phyloP scores from a whole-genome alignment of 2,888 invertebrate species.

The Xylota segnis region DNA sequence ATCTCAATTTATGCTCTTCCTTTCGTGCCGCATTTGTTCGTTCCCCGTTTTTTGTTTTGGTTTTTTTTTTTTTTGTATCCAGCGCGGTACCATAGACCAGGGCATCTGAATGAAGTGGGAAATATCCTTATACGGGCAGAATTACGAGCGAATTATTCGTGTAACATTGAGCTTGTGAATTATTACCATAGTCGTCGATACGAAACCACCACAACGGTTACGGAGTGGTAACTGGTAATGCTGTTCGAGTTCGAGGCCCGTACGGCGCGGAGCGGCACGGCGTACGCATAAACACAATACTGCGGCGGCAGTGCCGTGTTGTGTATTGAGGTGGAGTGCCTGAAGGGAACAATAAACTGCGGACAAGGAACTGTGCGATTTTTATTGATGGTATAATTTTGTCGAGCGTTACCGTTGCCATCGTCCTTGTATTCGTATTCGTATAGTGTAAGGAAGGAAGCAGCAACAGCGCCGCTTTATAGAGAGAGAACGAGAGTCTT shows the following conservation, averaged over 20 bases:
- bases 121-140: constrained; percentile 58
- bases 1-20: constrained; percentile 69
- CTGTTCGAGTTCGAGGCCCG: neutral
- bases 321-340: neutral
- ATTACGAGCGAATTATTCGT: constrained; percentile 76
- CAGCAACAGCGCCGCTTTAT: constrained; percentile 12
- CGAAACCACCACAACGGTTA: constrained; percentile 42
- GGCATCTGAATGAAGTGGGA: constrained; percentile 54
- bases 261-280: neutral
- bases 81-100: constrained; percentile 10
- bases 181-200: constrained; percentile 70
- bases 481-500: constrained; percentile 40
- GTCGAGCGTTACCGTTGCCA: neutral
- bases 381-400: constrained; percentile 69
- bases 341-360: constrained; percentile 45
- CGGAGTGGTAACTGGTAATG: constrained; percentile 2
- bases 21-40: constrained; percentile 47
- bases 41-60: neutral
- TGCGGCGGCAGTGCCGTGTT: neutral
- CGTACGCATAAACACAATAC: constrained; percentile 20
- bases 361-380: constrained; percentile 53
- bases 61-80: constrained; percentile 10
- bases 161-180: constrained; percentile 73
- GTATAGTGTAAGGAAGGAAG: constrained; percentile 11
- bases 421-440: too few relatives aligned